These are phyloP conservation scores for Dipodomys spectabilis DNA, from an alignment of 2,113 vertebrate genomes.

Conservation along the genomic window DNA sequence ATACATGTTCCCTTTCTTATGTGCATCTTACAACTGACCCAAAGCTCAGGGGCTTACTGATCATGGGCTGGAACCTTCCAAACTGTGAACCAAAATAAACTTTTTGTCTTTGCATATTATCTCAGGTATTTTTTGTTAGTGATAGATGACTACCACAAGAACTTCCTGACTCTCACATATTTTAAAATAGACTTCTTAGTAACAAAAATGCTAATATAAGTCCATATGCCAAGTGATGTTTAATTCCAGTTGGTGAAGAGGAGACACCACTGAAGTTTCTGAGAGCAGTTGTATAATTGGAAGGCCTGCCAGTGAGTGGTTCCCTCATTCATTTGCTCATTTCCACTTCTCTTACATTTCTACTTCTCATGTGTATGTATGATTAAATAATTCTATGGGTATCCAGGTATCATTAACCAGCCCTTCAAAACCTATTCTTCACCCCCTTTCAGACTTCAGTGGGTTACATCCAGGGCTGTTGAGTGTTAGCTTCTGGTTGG, in stretches of 20 bases:
- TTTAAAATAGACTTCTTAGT: background rate
- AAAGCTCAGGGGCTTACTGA: background rate
- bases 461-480: background rate
- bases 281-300: background rate
- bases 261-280: background rate
- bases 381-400: background rate
- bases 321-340: background rate
- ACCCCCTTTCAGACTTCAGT: background rate
- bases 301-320: background rate
- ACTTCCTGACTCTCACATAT: too few relatives aligned
- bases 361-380: background rate
- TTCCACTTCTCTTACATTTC: background rate
- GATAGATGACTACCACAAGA: too few relatives aligned
- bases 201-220: background rate
- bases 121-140: too few relatives aligned
- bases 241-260: background rate
- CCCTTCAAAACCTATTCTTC: background rate
- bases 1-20: background rate
- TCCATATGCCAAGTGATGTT: background rate
- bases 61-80: too few relatives aligned
- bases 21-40: background rate
- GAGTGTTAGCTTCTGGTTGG: background rate
- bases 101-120: too few relatives aligned
- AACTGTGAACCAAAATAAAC: too few relatives aligned
- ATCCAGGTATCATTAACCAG: background rate